phyloP scores from a whole-genome alignment of 2,888 invertebrate species.

The Epirrita christyi region DNA sequence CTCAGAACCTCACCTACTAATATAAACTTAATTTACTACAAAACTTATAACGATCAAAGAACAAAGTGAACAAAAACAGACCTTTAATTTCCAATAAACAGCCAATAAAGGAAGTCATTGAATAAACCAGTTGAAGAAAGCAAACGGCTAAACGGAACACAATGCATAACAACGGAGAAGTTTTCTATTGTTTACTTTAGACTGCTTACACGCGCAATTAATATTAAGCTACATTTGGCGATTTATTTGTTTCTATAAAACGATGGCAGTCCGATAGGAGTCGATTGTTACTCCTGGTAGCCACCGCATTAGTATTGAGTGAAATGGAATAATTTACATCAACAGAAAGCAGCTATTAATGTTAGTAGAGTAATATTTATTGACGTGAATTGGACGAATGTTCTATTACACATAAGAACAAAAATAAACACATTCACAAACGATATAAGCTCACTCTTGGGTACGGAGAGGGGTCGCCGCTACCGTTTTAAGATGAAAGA shows the following conservation, averaged over 20 bases:
- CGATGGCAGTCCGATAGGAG: background rate
- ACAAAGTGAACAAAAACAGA: constrained; percentile 51
- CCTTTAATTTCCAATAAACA: constrained; percentile 65
- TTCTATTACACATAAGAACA: too few relatives aligned
- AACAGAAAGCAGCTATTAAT: too few relatives aligned
- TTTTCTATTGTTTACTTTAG: constrained; percentile 75
- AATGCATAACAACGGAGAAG: constrained; percentile 77
- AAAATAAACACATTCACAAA: too few relatives aligned
- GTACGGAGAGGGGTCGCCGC: too few relatives aligned
- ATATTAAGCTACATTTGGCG: background rate
- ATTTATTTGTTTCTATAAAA: background rate
- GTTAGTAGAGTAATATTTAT: too few relatives aligned
- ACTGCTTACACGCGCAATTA: constrained; percentile 15
- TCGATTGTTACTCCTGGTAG: background rate
- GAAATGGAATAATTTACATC: too few relatives aligned
- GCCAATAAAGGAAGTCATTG: constrained; percentile 79
- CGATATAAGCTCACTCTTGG: too few relatives aligned
- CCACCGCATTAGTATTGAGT: too few relatives aligned
- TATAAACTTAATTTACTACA: constrained; percentile 10
- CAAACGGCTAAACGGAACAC: constrained; percentile 72
- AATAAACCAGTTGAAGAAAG: constrained; percentile 73
- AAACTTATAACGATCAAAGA: constrained; percentile 35
- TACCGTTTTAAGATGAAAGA: too few relatives aligned
- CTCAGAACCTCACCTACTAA: too few relatives aligned
- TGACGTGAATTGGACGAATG: too few relatives aligned